phyloP scores from a whole-genome alignment of 2,797 vertebrate species.

The Hippopotamyrus pictus region DNA sequence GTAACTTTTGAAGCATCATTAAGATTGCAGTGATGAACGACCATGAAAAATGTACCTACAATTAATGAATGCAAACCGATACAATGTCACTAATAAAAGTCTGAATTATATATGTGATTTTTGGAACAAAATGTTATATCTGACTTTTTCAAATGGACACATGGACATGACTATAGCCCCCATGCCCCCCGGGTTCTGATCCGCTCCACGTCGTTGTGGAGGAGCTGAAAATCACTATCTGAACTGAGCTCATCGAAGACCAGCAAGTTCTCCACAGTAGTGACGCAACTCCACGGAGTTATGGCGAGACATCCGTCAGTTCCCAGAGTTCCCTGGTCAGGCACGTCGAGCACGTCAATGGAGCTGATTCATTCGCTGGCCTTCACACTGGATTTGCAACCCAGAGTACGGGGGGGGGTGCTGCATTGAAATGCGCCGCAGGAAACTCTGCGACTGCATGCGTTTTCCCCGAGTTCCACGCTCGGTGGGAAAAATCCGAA shows the following conservation, averaged over 20 bases:
- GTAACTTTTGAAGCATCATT: background rate
- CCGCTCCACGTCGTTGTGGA: background rate
- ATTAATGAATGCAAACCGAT: background rate
- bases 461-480: background rate
- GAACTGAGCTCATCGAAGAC: background rate
- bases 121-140: background rate
- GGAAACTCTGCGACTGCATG: background rate
- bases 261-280: background rate
- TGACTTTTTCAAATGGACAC: background rate
- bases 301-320: background rate
- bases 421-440: background rate
- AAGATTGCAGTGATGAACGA: background rate
- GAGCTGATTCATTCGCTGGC: constrained; percentile 4
- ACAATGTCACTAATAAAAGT: background rate
- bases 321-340: background rate
- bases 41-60: background rate
- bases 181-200: background rate
- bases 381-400: background rate
- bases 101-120: background rate
- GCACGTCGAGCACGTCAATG: constrained; percentile 8
- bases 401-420: background rate
- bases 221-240: background rate
- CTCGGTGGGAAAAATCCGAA: background rate
- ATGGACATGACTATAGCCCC: background rate
- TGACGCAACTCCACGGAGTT: background rate